Conservation (phyloP, 2,888 invertebrate species). For the Scaptomyza parva region DNA sequence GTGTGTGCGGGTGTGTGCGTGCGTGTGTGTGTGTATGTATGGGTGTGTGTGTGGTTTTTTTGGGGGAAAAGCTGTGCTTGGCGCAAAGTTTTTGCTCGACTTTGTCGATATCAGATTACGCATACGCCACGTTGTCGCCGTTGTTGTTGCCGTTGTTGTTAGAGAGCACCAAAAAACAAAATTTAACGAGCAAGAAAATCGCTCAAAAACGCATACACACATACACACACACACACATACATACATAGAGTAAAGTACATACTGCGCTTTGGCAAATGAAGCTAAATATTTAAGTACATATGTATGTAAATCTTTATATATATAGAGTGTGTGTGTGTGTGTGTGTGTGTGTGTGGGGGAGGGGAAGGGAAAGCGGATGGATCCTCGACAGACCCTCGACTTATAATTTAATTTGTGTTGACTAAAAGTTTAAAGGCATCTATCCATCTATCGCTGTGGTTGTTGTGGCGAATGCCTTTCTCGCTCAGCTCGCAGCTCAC, state of each 20-base stretch:
- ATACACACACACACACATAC: no score
- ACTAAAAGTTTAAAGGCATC: slow-evolving; percentile 51
- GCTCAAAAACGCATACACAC: slow-evolving; percentile 26
- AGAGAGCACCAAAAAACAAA: slow-evolving; percentile 55
- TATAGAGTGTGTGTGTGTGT: no score
- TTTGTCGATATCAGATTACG: slow-evolving; percentile 71
- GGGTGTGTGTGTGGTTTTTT: slow-evolving; percentile 21
- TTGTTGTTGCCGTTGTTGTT: slow-evolving; percentile 22
- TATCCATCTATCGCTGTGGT: background rate
- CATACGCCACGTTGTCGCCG: slow-evolving; percentile 67
- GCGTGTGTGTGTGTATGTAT: slow-evolving; percentile 5
- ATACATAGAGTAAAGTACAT: background rate
- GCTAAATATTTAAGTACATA: slow-evolving; percentile 17
- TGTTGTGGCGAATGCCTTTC: slow-evolving; percentile 8
- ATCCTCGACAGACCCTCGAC: slow-evolving; percentile 43
- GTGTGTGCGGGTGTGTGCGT: slow-evolving; percentile 16
- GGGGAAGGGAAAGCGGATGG: slow-evolving; percentile 11
- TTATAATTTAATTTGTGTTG: slow-evolving; percentile 73
- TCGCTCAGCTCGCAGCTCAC: no score
- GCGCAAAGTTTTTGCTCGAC: slow-evolving; percentile 28
- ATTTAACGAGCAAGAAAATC: slow-evolving; percentile 77
- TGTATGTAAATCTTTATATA: no score
- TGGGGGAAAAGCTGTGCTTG: slow-evolving; percentile 31
- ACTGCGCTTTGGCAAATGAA: slow-evolving; percentile 3
- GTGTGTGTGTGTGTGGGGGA: no score